A percentile compares a stretch with the other conserved stretches of the same genome.
Conservation (phyloP, 1,140 invertebrate species). For the Hydropsyche tenuis region DNA sequence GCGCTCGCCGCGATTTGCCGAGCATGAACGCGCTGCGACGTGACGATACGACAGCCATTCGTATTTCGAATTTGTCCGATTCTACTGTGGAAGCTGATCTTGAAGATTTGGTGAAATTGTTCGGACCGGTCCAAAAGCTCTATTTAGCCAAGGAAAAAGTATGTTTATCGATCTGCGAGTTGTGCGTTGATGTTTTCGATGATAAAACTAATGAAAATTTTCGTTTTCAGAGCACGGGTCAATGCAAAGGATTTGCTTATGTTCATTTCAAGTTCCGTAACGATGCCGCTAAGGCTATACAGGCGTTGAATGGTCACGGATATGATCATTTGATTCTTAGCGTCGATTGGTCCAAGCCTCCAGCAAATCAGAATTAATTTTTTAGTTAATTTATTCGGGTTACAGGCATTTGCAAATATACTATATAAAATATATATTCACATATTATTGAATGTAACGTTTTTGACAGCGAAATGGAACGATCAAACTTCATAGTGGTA, state of each 20-base stretch:
- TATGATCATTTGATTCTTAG: conserved; percentile 98
- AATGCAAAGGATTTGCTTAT: conserved; percentile 95
- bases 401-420: too few species aligned
- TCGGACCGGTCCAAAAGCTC: conserved; percentile 76
- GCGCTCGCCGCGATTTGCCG: conserved; percentile 78
- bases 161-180: background rate
- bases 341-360: conserved; percentile 98
- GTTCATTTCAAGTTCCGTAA: conserved; percentile 90
- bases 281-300: conserved; percentile 92
- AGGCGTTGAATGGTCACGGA: conserved; percentile 89
- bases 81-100: conserved; percentile 94
- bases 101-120: conserved; percentile 92
- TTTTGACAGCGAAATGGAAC: too few species aligned
- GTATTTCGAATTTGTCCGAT: conserved; percentile 97
- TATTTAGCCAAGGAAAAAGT: conserved; percentile 63
- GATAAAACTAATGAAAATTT: conserved; percentile 3
- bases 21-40: conserved; percentile 63
- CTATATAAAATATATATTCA: too few species aligned
- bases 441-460: too few species aligned
- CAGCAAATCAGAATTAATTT: conserved; percentile 55
- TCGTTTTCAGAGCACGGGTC: conserved; percentile 68
- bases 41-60: conserved; percentile 87
- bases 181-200: background rate
- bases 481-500: too few species aligned
- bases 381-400: too few species aligned